phyloP scores from a whole-genome alignment of 2,797 vertebrate species.

The Enteromius paludinosus region DNA sequence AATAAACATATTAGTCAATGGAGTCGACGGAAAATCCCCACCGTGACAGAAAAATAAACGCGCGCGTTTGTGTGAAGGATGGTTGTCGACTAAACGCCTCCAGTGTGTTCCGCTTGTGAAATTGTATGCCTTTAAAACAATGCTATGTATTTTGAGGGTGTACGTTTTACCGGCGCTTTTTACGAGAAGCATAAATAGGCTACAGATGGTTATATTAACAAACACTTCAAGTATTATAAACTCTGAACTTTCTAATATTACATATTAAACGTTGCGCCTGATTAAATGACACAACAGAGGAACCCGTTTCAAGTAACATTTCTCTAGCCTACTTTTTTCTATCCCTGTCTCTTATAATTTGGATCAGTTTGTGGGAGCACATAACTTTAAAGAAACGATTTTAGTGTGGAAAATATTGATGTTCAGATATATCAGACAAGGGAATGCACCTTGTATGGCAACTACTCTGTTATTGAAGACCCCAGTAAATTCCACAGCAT shows the following conservation, averaged over 20 bases:
- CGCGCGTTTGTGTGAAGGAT: neutral
- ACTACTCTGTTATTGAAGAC: neutral
- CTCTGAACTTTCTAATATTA: neutral
- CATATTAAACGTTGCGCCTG: neutral
- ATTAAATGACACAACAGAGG: neutral
- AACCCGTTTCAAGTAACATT: neutral
- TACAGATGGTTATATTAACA: neutral
- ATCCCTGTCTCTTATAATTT: neutral
- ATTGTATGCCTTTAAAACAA: neutral
- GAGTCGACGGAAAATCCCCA: neutral
- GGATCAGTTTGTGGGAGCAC: neutral
- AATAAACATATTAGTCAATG: neutral
- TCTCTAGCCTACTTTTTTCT: neutral
- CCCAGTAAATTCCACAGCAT: slow-evolving; percentile 25
- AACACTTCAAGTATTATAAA: neutral
- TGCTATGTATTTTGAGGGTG: neutral
- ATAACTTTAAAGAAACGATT: neutral
- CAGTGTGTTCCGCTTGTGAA: slow-evolving; percentile 18
- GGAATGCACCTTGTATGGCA: neutral
- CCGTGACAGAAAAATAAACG: neutral
- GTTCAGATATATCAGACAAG: neutral
- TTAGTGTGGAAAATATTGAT: neutral
- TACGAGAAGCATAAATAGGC: neutral
- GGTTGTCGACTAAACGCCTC: neutral
- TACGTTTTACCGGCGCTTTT: slow-evolving; percentile 19